Conservation (phyloP, 2,888 invertebrate species). For the Embidobia sp. region DNA sequence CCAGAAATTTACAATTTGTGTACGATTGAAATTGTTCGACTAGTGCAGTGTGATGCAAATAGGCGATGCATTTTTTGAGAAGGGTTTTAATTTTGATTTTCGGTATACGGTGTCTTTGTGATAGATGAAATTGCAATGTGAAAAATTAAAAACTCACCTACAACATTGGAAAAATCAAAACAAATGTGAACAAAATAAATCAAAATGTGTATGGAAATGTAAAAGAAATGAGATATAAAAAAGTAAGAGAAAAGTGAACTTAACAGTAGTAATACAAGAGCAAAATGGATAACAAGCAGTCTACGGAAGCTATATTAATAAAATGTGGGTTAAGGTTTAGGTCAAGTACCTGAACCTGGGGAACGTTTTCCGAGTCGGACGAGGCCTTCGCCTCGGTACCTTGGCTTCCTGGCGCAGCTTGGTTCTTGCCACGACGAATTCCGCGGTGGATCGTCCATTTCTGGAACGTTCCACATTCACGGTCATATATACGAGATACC, state of each 20-base stretch:
- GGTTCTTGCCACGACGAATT: conserved; percentile 86
- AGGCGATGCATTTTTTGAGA: too few relatives aligned
- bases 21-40: too few relatives aligned
- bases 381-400: conserved; percentile 80
- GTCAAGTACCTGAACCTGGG: conserved; percentile 81
- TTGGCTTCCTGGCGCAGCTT: conserved; percentile 80
- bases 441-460: conserved; percentile 92
- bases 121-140: too few relatives aligned
- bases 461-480: conserved; percentile 83
- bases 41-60: too few relatives aligned
- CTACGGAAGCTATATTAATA: conserved; percentile 70
- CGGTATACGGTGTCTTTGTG: too few relatives aligned
- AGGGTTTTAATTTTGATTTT: too few relatives aligned
- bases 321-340: conserved; percentile 78
- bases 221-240: conserved; percentile 11
- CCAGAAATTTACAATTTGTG: too few relatives aligned
- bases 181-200: too few relatives aligned
- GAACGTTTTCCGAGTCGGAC: conserved; percentile 80
- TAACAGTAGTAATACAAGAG: conserved; percentile 32
- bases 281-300: conserved; percentile 69
- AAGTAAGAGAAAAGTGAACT: conserved; percentile 10
- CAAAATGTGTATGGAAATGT: too few relatives aligned
- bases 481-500: conserved; percentile 70
- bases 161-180: too few relatives aligned
- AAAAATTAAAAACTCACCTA: too few relatives aligned